Conservation (phyloP, 2,113 vertebrate species). For the Herpailurus yagouaroundi region DNA sequence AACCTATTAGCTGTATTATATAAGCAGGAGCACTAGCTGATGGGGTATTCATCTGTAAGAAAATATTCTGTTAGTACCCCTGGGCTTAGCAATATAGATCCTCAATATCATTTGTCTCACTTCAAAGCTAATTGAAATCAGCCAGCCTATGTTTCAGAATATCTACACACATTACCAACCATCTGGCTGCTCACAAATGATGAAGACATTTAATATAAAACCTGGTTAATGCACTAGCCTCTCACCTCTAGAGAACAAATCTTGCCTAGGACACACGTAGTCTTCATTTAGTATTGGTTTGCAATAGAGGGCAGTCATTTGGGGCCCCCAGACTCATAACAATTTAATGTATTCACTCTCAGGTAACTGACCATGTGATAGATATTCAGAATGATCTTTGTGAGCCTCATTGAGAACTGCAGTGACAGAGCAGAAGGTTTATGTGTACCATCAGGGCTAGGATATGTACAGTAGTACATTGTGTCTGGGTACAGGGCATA, state of each 20-base stretch:
- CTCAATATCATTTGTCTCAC: conserved; percentile 78
- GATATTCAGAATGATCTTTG: conserved; percentile 16
- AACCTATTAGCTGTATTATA: conserved; percentile 63
- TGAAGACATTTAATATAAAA: conserved; percentile 79
- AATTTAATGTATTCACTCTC: conserved; percentile 35
- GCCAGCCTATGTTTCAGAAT: conserved; percentile 79
- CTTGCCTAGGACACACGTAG: conserved; percentile 65
- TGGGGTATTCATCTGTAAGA: conserved; percentile 64
- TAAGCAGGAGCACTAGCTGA: conserved; percentile 66
- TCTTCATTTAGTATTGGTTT: conserved; percentile 60
- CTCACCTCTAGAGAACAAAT: conserved; percentile 75
- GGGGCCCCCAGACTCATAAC: conserved; percentile 37
- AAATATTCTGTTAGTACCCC: conserved; percentile 71
- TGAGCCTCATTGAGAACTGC: background rate
- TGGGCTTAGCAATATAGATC: conserved; percentile 71
- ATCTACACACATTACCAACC: conserved; percentile 70
- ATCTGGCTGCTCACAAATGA: conserved; percentile 80
- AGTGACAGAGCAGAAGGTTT: conserved; percentile 32
- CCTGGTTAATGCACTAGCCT: conserved; percentile 74
- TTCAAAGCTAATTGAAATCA: conserved; percentile 82
- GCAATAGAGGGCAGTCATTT: conserved; percentile 29
- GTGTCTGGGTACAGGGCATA: background rate
- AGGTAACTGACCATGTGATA: conserved; percentile 24
- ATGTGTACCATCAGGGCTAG: background rate
- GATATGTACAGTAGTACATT: background rate